Evolutionary conservation across 2,888 invertebrate genomes (phyloP).

Genomic region (Malthinus flaveolus): DNA sequence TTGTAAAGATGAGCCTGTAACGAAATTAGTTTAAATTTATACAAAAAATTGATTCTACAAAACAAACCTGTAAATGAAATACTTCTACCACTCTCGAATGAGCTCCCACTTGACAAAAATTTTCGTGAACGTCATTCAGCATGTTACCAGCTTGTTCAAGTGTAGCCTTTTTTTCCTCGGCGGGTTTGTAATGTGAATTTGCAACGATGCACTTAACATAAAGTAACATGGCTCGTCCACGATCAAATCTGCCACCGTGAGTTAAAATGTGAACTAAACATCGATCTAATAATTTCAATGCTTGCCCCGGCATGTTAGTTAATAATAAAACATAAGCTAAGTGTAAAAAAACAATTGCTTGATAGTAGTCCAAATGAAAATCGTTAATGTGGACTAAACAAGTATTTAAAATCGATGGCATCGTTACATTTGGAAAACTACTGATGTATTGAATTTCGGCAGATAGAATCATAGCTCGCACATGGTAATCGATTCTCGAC

Average conservation of each 20-base stretch:
- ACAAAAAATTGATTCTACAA: not conserved
- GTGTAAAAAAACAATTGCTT: slow-evolving; percentile 75
- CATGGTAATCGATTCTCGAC: slow-evolving; percentile 59
- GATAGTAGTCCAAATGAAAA: slow-evolving; percentile 77
- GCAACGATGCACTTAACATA: slow-evolving; percentile 80
- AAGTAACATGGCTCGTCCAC: slow-evolving; percentile 74
- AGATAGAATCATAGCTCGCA: slow-evolving; percentile 70
- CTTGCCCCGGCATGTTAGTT: slow-evolving; percentile 77
- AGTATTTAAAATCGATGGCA: slow-evolving; percentile 63
- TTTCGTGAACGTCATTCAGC: slow-evolving; percentile 67
- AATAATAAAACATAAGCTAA: slow-evolving; percentile 77
- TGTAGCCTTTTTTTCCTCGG: slow-evolving; percentile 57
- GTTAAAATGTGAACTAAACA: slow-evolving; percentile 69
- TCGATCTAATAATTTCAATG: slow-evolving; percentile 66
- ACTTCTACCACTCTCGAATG: slow-evolving; percentile 75
- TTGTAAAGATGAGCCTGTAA: slow-evolving; percentile 75
- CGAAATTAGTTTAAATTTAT: not conserved
- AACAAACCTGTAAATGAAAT: slow-evolving; percentile 67
- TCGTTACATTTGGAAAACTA: slow-evolving; percentile 60
- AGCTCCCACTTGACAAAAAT: slow-evolving; percentile 77
- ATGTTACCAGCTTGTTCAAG: slow-evolving; percentile 63
- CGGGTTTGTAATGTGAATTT: slow-evolving; percentile 56
- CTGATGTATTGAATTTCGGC: slow-evolving; percentile 66
- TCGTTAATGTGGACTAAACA: slow-evolving; percentile 75
- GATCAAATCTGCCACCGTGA: slow-evolving; percentile 81